These are phyloP conservation scores for Silurus lanzhouensis DNA, from an alignment of 2,797 vertebrate species.

Conservation along the genomic window DNA sequence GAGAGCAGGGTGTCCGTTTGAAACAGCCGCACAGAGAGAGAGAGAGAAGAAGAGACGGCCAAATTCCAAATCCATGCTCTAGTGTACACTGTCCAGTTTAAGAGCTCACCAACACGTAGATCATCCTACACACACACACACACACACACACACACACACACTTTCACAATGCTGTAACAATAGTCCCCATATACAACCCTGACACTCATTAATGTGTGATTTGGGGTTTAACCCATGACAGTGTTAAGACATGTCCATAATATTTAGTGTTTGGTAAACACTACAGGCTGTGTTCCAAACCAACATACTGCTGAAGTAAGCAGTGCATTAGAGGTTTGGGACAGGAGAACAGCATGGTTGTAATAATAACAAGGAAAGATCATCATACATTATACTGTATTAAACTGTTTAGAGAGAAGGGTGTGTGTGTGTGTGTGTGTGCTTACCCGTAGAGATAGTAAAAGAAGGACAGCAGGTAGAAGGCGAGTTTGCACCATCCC, in stretches of 20 bases:
- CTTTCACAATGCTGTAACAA: neutral
- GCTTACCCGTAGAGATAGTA: conserved; percentile 98
- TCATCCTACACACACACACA: conserved; percentile 82
- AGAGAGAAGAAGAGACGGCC: conserved; percentile 57
- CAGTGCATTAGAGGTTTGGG: neutral
- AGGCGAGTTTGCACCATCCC: conserved; percentile 99
- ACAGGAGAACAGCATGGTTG: neutral
- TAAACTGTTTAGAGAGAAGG: neutral
- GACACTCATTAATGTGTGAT: neutral
- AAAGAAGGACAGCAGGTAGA: conserved; percentile 98
- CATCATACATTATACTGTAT: neutral
- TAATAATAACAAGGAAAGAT: neutral
- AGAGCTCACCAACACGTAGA: conserved; percentile 99
- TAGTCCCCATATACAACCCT: neutral
- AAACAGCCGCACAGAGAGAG: conserved; percentile 63
- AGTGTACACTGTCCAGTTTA: conserved; percentile 68
- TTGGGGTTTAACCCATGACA: neutral
- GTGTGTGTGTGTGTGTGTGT: neutral
- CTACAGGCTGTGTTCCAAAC: neutral
- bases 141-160: neutral
- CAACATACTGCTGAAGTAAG: neutral
- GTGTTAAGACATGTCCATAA: neutral
- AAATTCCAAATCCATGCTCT: conserved; percentile 68
- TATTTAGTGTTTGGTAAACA: neutral
- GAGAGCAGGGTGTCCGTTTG: conserved; percentile 60